Conservation (phyloP, 2,113 vertebrate species). For the Cariama cristata region DNA sequence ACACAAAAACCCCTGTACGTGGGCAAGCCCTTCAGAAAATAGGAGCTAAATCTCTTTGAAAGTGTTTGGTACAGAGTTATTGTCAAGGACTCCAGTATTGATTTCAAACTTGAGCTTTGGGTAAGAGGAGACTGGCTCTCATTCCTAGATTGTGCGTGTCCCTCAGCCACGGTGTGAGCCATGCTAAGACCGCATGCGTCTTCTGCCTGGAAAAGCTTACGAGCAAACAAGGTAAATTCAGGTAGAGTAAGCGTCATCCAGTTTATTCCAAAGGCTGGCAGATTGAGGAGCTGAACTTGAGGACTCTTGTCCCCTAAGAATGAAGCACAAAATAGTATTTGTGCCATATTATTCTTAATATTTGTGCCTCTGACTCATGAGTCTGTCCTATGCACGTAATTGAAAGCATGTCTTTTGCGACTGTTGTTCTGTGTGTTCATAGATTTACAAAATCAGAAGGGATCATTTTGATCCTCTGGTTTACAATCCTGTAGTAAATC, state of each 20-base stretch:
- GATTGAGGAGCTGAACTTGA: neutral
- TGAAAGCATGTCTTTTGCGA: too few species aligned
- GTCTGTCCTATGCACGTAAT: rapidly evolving
- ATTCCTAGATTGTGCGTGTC: neutral
- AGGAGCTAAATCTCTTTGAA: neutral
- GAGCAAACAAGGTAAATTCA: neutral
- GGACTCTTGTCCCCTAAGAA: neutral
- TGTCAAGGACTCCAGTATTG: neutral
- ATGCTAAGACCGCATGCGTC: rapidly evolving
- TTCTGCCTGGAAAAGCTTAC: neutral
- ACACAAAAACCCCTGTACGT: neutral
- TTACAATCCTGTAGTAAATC: neutral
- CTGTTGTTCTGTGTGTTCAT: neutral
- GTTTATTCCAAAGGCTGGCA: neutral
- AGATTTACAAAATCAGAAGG: neutral
- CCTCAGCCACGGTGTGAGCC: neutral
- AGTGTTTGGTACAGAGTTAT: neutral
- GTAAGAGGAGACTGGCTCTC: neutral
- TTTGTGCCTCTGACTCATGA: neutral
- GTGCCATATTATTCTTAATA: neutral
- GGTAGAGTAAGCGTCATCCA: neutral
- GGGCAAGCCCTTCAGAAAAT: neutral
- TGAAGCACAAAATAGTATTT: neutral
- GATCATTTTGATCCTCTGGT: neutral
- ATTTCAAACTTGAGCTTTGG: neutral